Conservation (phyloP, 2,888 invertebrate species). For the Deilephila porcellus region DNA sequence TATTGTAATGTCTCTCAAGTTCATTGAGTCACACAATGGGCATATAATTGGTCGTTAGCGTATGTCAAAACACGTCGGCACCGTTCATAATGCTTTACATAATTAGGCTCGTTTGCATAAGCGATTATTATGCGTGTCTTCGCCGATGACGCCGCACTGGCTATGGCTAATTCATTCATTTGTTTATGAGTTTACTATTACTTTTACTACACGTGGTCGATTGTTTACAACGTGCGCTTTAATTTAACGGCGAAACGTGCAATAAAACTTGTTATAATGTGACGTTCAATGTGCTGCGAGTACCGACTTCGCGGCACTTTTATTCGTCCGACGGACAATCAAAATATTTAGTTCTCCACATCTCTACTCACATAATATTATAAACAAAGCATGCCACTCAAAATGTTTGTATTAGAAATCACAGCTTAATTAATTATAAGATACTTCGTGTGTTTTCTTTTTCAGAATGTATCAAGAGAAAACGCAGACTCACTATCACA, state of each 20-base stretch:
- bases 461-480: not conserved
- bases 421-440: not conserved
- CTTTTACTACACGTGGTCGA: conserved; percentile 78
- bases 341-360: too few relatives aligned
- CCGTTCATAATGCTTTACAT: conserved; percentile 78
- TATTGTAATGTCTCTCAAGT: conserved; percentile 78
- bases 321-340: conserved; percentile 32
- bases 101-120: conserved; percentile 82
- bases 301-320: conserved; percentile 44
- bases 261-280: conserved; percentile 66
- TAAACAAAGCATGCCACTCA: too few relatives aligned
- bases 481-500: conserved; percentile 22
- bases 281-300: conserved; percentile 42
- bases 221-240: conserved; percentile 70
- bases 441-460: not conserved
- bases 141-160: conserved; percentile 69
- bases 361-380: too few relatives aligned
- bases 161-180: conserved; percentile 80
- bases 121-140: conserved; percentile 82
- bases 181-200: conserved; percentile 79
- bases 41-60: conserved; percentile 79
- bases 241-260: conserved; percentile 68
- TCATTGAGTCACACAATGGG: conserved; percentile 79
- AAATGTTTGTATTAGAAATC: too few relatives aligned
- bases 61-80: conserved; percentile 78